Base-by-base conservation (phyloP, 2,888 invertebrate genomes). In the Seira musarum region DNA sequence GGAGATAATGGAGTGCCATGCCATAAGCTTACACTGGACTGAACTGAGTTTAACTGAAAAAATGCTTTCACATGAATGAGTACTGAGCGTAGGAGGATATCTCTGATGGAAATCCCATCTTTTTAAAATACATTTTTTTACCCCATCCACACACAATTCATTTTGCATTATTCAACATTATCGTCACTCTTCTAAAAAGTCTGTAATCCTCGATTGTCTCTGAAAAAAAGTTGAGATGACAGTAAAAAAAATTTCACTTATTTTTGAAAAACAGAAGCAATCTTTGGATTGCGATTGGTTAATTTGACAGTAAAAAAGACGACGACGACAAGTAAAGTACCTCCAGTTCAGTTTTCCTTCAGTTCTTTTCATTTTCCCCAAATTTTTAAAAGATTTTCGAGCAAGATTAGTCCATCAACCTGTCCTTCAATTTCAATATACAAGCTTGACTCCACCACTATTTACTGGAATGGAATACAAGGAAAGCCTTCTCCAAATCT, bases 91-190 rank as follows among this genome's bases (percentile, higher is more conserved):
- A 53, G 53, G 15, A 53, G 53, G 53, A 53, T 17, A 17, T 53
- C 15, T 30, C 15, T 53, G 53, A 53, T 53, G 53, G 53, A 53
- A 53, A 53, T 53, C 15, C 53, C 53, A 53, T 53, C 30, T 53
- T 53, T 53, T 8, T 8, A 53, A 53, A 53, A 53, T 53, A 53
- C 30, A 30, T 30, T 53, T 40, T 13, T 53, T 53, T 53, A 53
- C 53, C 13, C 13, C 3, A 15, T 30, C 30, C 8, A 15, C 6
- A 53, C 2, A n/a, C 2, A 53, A 53, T 53, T 53, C 17, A 53
- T 17, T 53, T 17, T 53, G 53, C 15, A 53, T 53, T 53, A 53
- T 53, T 53, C 53, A 53, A 13, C 53, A 53, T 53, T 53, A 13
- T 17, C 17, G 15, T 17, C 53, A 53, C 17, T 2, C 15, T n/a